Base-by-base conservation (phyloP, 2,888 invertebrate species). In the Tipula helvola region DNA sequence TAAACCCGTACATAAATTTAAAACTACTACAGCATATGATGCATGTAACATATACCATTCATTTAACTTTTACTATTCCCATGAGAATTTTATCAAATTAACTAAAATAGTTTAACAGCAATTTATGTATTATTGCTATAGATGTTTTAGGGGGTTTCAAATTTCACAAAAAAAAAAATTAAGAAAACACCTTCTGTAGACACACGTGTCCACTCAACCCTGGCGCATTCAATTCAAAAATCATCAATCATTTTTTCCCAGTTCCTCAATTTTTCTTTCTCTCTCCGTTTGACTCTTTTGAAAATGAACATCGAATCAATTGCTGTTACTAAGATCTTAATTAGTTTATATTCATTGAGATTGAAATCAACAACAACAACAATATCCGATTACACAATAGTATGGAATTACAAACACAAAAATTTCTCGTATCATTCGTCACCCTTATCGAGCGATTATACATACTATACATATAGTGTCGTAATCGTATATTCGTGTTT, bases 351-450 rank as follows among this genome's bases (percentile, higher is more conserved):
- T 84, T 84, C 84, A 84, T 84, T 84, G 84, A 1, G 28, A 84
- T 84, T 84, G 39, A 84, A 84, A 39, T 39, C 41, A 84, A 84
- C 41, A 84, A 71, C 28, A 71, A 18, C 41, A 84, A 84, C 16
- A 39, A 84, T 84, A 84, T 84, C 84, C 36, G 41, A 84, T 85
- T 42, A 85, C 85, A 85, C 18, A 85, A 85, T 85, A n/a, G 44
- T 39, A 41, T 85, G 12, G 2, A 44, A 85, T 85, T 85, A 85
- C 85, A 85, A 2, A 18, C 3, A 85, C 41, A 41, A 13, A 83
- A n/a, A 39, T 39, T 85, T 85, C 42, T 85, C 85, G 16, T 85
- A 36, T 85, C 85, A 85, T 85, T 85, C 44, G 85, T 44, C 85
- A 85, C 85, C 85, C 85, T 85, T 85, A 85, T 85, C 85, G 42